These are phyloP conservation scores for Muscicapa adusta DNA, from an alignment of 2,113 vertebrate species.

Conservation along the genomic window DNA sequence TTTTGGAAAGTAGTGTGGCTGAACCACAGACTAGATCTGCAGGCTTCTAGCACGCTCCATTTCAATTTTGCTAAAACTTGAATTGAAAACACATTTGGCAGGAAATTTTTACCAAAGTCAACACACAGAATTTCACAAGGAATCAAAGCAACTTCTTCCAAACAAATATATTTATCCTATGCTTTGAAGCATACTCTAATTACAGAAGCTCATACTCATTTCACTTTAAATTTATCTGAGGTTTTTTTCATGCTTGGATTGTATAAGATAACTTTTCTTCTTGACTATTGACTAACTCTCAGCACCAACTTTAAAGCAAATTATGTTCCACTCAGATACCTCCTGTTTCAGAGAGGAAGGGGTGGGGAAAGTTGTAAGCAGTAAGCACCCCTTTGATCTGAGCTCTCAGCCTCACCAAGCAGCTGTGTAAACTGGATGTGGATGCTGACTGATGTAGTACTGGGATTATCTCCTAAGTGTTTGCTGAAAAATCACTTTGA, in stretches of 20 bases:
- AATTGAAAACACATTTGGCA: background rate
- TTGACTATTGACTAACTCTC: background rate
- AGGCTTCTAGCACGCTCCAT: background rate
- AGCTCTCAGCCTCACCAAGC: background rate
- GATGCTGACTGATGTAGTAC: background rate
- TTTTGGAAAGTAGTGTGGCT: background rate
- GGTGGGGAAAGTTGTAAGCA: background rate
- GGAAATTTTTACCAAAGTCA: background rate
- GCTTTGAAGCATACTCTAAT: background rate
- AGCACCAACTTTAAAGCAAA: background rate
- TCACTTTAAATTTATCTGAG: background rate
- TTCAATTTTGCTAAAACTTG: background rate
- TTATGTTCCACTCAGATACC: background rate
- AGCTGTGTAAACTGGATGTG: background rate
- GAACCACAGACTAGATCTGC: background rate
- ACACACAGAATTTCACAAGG: background rate
- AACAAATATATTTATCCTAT: background rate
- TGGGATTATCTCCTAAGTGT: background rate
- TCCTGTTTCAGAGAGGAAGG: background rate
- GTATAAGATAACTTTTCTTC: background rate
- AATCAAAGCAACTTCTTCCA: background rate
- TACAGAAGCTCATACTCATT: background rate
- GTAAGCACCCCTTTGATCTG: background rate
- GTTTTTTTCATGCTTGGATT: background rate
- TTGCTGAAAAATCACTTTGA: background rate